Base-by-base conservation (phyloP, 1,140 invertebrate species). In the Batillaria attramentaria region DNA sequence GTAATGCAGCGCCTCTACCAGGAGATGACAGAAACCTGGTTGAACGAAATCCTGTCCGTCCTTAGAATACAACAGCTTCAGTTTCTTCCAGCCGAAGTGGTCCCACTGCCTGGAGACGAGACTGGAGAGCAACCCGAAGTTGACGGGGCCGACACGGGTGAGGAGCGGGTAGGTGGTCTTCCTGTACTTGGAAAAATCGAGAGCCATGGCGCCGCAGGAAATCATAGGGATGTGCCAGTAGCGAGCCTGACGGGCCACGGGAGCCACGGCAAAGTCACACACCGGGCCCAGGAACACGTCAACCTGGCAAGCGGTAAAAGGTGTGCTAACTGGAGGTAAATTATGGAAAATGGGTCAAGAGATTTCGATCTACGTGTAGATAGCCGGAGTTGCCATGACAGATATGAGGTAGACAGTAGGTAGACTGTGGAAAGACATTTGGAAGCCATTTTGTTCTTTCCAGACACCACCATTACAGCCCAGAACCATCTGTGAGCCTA, bases 271-370 rank as follows among this genome's bases (percentile, higher is more conserved):
- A 90, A 97, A 98, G 84, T 97, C 96, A 90, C 96, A 98, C 1
- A 96, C 94, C 2, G 97, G 95, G 0, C 97, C 97, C 85, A 98
- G 93, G 87, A 98, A 96, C 0, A 95, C 96, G 91, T 97, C 95
- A 0, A 85, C 85, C 28, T 81, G 72, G 24, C 6, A 13, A 66
- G 37, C 16, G 41, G 24, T 31, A 39, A 33, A 46, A 68, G n/a
- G n/a, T n/a, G n/a, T n/a, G n/a, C n/a, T n/a, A n/a, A n/a, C n/a
- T n/a, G n/a, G n/a, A n/a, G n/a, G n/a, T n/a, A n/a, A n/a, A n/a
- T n/a, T n/a, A n/a, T n/a, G n/a, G n/a, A n/a, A n/a, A n/a, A n/a
- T n/a, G n/a, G n/a, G n/a, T n/a, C n/a, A n/a, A n/a, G n/a, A n/a
- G n/a, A n/a, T n/a, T n/a, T n/a, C n/a, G n/a, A n/a, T n/a, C n/a